Evolutionary conservation across 35 echinoderm and acorn worm species (phyloP).

Genomic region (Strongylocentrotus purpuratus): DNA sequence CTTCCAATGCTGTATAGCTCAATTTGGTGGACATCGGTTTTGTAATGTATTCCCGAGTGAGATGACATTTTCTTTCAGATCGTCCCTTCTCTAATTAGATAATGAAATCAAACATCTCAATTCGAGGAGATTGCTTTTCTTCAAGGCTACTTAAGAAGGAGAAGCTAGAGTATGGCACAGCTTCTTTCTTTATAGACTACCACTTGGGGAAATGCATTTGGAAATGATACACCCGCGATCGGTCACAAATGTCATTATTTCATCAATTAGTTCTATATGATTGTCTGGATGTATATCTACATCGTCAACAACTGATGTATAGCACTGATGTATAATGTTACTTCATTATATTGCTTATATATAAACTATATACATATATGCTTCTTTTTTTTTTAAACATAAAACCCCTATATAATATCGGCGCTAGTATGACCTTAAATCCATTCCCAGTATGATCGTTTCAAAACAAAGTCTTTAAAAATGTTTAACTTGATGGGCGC

Average conservation of each 20-base stretch:
- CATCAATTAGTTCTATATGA: not conserved
- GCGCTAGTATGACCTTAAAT: not conserved
- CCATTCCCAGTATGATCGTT: not conserved
- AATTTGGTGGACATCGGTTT: constrained; percentile 23
- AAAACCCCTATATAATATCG: not conserved
- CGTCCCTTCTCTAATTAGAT: constrained; percentile 26
- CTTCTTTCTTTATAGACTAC: not conserved
- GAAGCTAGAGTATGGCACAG: not conserved
- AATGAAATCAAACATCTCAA: constrained; percentile 41
- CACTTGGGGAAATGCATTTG: constrained; percentile 2
- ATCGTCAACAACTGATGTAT: not conserved
- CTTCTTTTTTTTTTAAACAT: too few species aligned
- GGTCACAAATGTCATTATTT: constrained; percentile 18
- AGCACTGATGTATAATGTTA: not conserved
- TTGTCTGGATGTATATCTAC: not conserved
- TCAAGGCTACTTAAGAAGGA: constrained; percentile 38
- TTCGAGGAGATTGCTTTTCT: constrained; percentile 30
- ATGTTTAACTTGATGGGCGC: too few species aligned
- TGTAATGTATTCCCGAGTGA: constrained; percentile 16
- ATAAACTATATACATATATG: not conserved
- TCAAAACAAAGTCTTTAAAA: too few species aligned
- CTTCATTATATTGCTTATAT: not conserved
- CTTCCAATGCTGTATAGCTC: not conserved
- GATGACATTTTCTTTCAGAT: not conserved
- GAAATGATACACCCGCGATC: not conserved